A percentile compares a stretch with the other conserved stretches of the same genome.
These are phyloP conservation scores for Diplogasteroides magnus DNA, from an alignment of 1,140 invertebrate genomes.

Conservation along the genomic window DNA sequence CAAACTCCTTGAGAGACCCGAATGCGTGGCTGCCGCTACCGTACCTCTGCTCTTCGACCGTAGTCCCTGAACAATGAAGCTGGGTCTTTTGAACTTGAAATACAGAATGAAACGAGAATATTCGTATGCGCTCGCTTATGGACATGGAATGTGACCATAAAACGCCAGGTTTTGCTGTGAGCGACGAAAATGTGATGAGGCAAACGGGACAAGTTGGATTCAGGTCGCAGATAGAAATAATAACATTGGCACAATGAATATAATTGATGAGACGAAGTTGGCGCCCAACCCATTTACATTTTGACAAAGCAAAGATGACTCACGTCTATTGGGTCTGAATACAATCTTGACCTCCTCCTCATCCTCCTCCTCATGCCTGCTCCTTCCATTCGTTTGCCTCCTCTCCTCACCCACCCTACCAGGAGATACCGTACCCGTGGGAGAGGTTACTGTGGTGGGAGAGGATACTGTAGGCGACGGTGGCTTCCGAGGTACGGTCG, in stretches of 20 bases:
- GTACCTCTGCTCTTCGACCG: background rate
- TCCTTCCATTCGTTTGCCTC: too few species aligned
- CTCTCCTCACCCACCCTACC: too few species aligned
- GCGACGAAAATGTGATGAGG: background rate
- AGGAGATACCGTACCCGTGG: too few species aligned
- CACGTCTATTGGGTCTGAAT: background rate
- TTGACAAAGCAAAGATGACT: background rate
- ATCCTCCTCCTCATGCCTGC: too few species aligned
- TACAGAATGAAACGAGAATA: background rate
- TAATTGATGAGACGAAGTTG: conserved; percentile 12
- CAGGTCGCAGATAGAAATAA: background rate
- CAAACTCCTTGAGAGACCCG: background rate
- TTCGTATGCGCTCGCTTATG: background rate
- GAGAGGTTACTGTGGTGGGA: too few species aligned
- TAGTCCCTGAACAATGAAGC: background rate
- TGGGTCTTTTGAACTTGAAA: background rate
- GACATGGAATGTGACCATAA: background rate
- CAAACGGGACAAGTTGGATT: background rate
- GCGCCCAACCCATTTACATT: background rate
- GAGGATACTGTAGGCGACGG: too few species aligned
- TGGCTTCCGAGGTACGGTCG: conserved; percentile 11
- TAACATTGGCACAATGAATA: background rate
- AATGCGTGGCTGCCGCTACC: background rate
- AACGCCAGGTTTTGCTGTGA: background rate
- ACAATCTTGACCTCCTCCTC: background rate